A percentile compares a stretch with the other conserved stretches of the same genome.
Conservation (phyloP, 2,113 vertebrate genomes). For the Prunella fulvescens region DNA sequence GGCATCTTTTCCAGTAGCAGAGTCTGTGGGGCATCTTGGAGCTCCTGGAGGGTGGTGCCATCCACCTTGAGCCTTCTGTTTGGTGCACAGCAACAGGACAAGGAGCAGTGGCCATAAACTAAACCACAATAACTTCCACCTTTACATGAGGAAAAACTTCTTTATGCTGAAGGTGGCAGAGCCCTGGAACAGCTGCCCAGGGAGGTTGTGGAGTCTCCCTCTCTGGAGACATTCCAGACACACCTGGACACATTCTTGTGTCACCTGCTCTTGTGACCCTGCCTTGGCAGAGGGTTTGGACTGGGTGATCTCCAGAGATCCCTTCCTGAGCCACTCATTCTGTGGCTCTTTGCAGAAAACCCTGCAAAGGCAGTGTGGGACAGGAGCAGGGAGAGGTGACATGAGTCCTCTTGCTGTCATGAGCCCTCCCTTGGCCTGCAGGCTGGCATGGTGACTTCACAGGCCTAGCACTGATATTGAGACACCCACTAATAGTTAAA, state of each 20-base stretch:
- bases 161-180: neutral
- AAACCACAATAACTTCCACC: neutral
- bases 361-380: neutral
- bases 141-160: neutral
- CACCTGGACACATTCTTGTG: neutral
- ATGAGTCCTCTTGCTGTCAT: neutral
- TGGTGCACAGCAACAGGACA: neutral
- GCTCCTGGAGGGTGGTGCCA: neutral
- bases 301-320: neutral
- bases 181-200: neutral
- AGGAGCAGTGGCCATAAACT: neutral
- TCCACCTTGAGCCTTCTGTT: neutral
- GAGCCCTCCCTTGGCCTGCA: neutral
- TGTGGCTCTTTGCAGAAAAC: neutral
- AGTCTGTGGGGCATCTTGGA: neutral
- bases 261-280: neutral
- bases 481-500: neutral
- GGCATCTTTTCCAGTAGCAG: accelerated
- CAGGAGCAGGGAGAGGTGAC: accelerated
- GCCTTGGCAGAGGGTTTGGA: neutral
- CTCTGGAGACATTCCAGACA: neutral
- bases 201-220: neutral
- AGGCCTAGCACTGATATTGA: neutral
- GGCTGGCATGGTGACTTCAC: neutral
- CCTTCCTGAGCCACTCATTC: neutral